Conservation (phyloP, 2,888 invertebrate genomes). For the Dryadula phaetusa region DNA sequence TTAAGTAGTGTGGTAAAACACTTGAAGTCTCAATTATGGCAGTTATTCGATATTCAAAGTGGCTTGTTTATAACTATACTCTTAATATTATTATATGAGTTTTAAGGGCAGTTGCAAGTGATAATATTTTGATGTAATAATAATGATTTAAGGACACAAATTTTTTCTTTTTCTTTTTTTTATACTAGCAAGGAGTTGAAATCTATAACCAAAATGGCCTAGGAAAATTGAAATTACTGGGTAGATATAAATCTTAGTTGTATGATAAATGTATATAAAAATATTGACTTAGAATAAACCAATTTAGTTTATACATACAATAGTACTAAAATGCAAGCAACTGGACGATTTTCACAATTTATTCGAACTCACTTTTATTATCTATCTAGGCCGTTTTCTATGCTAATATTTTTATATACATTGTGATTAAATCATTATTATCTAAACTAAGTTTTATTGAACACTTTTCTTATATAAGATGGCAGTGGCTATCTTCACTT, state of each 20-base stretch:
- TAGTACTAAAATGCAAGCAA: slow-evolving; percentile 25
- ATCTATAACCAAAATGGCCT: slow-evolving; percentile 2
- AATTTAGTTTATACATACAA: neutral
- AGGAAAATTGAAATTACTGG: neutral
- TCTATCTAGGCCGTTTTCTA: slow-evolving; percentile 29
- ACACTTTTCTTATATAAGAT: slow-evolving; percentile 3
- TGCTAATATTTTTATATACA: slow-evolving; percentile 25
- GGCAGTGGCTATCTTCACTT: slow-evolving; percentile 17
- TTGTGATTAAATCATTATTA: neutral
- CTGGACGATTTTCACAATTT: slow-evolving; percentile 13
- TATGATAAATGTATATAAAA: slow-evolving; percentile 23
- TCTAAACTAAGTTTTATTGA: slow-evolving; percentile 10
- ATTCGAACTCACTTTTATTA: slow-evolving; percentile 19
- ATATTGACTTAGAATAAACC: slow-evolving; percentile 29
- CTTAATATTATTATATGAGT: neutral
- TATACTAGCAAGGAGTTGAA: neutral
- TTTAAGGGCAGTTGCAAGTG: neutral
- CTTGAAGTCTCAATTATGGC: slow-evolving; percentile 42
- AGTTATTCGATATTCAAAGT: slow-evolving; percentile 39
- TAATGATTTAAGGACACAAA: neutral
- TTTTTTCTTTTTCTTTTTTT: neutral
- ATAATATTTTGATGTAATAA: neutral
- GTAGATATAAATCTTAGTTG: slow-evolving; percentile 21
- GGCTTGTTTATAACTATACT: slow-evolving; percentile 8
- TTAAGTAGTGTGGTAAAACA: slow-evolving; percentile 41